These are phyloP conservation scores for Drosophila murphyi DNA, from an alignment of 1,140 invertebrate genomes.

Conservation along the genomic window DNA sequence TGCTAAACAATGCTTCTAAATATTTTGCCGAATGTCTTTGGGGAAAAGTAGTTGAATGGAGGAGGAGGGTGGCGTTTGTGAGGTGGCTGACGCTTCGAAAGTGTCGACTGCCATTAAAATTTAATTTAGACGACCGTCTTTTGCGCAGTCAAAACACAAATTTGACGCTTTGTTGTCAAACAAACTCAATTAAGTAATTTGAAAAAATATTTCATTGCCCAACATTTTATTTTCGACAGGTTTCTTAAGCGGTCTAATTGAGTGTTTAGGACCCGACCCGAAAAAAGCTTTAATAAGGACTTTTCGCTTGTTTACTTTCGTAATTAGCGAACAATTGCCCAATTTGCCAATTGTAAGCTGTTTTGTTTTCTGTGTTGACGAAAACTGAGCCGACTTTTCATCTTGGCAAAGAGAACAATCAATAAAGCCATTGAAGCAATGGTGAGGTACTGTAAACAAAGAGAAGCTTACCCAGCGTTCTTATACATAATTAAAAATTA, in stretches of 20 bases:
- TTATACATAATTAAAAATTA: background rate
- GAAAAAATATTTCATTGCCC: conserved; percentile 18
- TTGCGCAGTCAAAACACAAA: conserved; percentile 33
- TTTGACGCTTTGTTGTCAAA: conserved; percentile 52
- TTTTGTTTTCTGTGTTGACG: conserved; percentile 1
- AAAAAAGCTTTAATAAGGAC: background rate
- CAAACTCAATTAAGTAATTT: conserved; percentile 57
- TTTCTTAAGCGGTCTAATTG: conserved; percentile 35
- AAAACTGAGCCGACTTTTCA: conserved; percentile 1
- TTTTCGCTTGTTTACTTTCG: conserved; percentile 14
- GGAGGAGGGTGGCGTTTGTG: no score
- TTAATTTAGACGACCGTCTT: conserved; percentile 61
- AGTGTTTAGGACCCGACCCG: conserved; percentile 2
- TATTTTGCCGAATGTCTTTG: background rate
- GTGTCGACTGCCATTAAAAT: conserved; percentile 73
- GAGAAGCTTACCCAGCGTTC: background rate
- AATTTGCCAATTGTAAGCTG: conserved; percentile 35
- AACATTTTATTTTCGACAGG: conserved; percentile 25
- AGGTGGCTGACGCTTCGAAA: conserved; percentile 14
- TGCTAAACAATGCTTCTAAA: conserved; percentile 23
- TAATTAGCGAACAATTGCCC: conserved; percentile 42
- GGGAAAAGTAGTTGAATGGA: background rate
- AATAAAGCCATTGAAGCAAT: background rate
- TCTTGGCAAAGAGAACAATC: background rate
- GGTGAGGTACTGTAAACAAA: background rate